Evolutionary conservation across 2,797 vertebrate species (phyloP), one percentile per base, ranked within the genome.

Genomic region (Pseudochaenichthys georgianus): DNA sequence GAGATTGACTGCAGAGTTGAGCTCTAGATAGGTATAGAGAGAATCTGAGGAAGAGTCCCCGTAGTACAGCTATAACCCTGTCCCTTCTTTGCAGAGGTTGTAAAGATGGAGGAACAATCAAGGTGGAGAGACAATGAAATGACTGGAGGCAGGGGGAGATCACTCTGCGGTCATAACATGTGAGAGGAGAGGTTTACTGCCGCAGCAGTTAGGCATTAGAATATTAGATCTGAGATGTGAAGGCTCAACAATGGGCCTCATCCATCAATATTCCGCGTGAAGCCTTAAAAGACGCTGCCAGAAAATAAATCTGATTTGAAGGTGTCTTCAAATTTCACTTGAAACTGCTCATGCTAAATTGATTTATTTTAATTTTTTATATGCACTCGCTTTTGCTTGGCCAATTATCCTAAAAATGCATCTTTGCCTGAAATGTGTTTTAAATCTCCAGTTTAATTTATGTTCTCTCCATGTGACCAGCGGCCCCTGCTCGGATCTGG

Each of bases 401-500:
- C 47, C 53, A 19, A 55, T 75, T 47, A 54, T 19, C 28, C 43
- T 5, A 46, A 42, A 70, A 48, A 47, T 64, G 31, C 12, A 47
- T 15, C 10, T 66, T 48, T 19, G 21, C 31, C 55, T 67, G 43
- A 77, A 66, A 60, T 50, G 11, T 38, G 46, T 65, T 64, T 71
- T 3, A 34, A 54, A 72, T 75, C 48, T 48, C 43, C 34, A 54
- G 51, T 19, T 55, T 62, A 28, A 31, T 64, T 74, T 72, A 28
- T 59, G 84, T 57, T 65, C 45, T 45, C 58, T 84, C 55, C 65
- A 46, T 59, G 71, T 70, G 70, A 82, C 70, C 70, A 70, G 78
- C 28, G 77, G 63, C 67, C 82, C 21, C 43, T 80, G 58, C 92
- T 92, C 85, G 88, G 86, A 92, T 94, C 89, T 92, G 93, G 95